Conservation (phyloP, 1,140 invertebrate species). For the Drosophila pallidifrons region DNA sequence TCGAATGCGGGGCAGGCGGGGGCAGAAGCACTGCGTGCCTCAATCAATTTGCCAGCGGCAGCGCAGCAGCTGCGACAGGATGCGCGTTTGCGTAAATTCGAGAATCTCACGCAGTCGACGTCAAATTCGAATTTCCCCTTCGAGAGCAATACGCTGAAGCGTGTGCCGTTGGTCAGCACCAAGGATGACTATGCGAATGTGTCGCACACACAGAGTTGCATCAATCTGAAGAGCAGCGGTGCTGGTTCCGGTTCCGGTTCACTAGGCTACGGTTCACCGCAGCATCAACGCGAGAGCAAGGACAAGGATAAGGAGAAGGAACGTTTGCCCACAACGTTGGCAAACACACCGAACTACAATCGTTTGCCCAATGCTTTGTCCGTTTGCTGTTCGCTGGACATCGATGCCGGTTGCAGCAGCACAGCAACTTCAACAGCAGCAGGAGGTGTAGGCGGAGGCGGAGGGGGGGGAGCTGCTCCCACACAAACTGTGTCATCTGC, state of each 20-base stretch:
- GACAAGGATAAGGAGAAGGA: not conserved
- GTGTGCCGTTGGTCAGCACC: conserved; percentile 56
- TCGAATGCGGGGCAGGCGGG: conserved; percentile 62
- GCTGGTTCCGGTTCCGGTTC: conserved; percentile 34
- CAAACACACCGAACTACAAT: conserved; percentile 9
- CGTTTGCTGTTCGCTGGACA: conserved; percentile 33
- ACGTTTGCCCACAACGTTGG: too few relatives aligned
- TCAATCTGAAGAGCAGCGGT: conserved; percentile 69
- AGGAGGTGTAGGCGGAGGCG: too few relatives aligned
- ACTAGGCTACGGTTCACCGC: conserved; percentile 45
- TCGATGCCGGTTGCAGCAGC: conserved; percentile 12
- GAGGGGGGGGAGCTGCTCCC: not conserved
- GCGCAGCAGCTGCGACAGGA: conserved; percentile 70
- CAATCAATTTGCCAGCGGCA: conserved; percentile 70
- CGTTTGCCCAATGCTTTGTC: conserved; percentile 35
- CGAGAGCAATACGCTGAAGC: conserved; percentile 77
- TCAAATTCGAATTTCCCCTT: conserved; percentile 82
- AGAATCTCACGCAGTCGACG: conserved; percentile 78
- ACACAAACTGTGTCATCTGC: conserved; percentile 8
- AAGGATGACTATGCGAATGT: conserved; percentile 63
- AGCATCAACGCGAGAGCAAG: conserved; percentile 34
- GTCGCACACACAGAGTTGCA: conserved; percentile 77
- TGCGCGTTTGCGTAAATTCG: conserved; percentile 73
- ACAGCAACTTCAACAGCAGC: conserved; percentile 2
- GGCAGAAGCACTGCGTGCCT: conserved; percentile 63